A percentile compares a stretch with the other conserved stretches of the same genome.
Evolutionary conservation across 2,888 invertebrate genomes (phyloP).

Genomic region (Branchipolynoe longqiensis): DNA sequence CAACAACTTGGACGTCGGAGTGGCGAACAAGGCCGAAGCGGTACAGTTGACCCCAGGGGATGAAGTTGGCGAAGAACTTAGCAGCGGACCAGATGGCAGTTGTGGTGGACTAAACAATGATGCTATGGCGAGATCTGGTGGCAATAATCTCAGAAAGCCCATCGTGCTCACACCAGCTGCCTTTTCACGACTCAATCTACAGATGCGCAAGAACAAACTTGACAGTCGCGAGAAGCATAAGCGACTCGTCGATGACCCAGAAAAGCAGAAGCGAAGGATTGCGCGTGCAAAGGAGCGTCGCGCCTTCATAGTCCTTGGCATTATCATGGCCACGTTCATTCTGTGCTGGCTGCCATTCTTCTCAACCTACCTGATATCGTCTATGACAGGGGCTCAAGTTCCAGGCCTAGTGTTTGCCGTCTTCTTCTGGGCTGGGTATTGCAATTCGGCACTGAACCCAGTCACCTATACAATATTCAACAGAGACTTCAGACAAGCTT

Average conservation of each 20-base stretch:
- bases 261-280: slow-evolving; percentile 94
- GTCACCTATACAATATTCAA: slow-evolving; percentile 97
- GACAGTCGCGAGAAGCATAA: slow-evolving; percentile 56
- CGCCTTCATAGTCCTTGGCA: slow-evolving; percentile 96
- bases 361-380: slow-evolving; percentile 83
- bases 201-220: slow-evolving; percentile 48
- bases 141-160: neutral
- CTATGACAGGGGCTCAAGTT: slow-evolving; percentile 78
- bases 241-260: slow-evolving; percentile 87
- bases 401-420: slow-evolving; percentile 87
- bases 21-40: neutral
- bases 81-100: neutral
- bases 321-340: slow-evolving; percentile 99
- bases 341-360: slow-evolving; percentile 99
- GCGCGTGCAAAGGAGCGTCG: slow-evolving; percentile 97
- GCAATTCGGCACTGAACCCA: slow-evolving; percentile 97
- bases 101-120: slow-evolving; percentile 7
- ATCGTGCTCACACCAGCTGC: slow-evolving; percentile 48
- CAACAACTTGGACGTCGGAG: slow-evolving; percentile 4
- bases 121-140: neutral
- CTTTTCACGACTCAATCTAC: slow-evolving; percentile 28
- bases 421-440: slow-evolving; percentile 98
- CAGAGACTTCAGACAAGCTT: slow-evolving; percentile 97
- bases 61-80: slow-evolving; percentile 32
- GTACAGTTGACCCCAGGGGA: slow-evolving; percentile 26